Conservation (phyloP, 2,888 invertebrate genomes). For the Hybos culiciformis region DNA sequence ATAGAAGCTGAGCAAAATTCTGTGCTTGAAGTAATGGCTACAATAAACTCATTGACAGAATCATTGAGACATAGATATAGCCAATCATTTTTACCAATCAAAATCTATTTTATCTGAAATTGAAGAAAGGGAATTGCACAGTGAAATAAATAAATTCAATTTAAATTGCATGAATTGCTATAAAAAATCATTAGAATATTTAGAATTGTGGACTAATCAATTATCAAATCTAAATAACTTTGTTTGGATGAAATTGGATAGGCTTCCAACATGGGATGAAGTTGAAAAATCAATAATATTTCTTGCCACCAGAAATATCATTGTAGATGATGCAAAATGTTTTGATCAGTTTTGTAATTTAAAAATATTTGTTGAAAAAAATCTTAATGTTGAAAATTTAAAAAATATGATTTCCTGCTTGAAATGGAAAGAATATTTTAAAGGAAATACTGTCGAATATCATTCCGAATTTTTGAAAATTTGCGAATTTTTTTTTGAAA, state of each 20-base stretch:
- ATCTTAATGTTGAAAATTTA: background rate
- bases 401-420: background rate
- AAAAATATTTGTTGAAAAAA: conserved; percentile 1
- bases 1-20: background rate
- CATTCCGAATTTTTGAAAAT: background rate
- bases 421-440: background rate
- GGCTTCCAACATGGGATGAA: background rate
- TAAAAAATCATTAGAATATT: conserved; percentile 1
- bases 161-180: background rate
- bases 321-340: background rate
- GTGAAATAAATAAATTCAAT: background rate
- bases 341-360: background rate
- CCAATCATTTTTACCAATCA: background rate
- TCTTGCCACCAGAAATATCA: background rate
- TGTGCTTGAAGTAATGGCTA: background rate
- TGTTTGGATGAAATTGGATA: background rate
- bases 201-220: conserved; percentile 1
- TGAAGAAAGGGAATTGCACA: background rate
- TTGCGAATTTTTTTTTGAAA: background rate
- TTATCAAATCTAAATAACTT: background rate
- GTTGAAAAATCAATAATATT: background rate
- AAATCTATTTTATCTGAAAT: background rate
- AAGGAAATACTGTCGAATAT: background rate
- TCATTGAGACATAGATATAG: background rate
- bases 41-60: background rate